phyloP scores from a whole-genome alignment of 2,797 vertebrate genomes.

The Pyrrhura leucotis region DNA sequence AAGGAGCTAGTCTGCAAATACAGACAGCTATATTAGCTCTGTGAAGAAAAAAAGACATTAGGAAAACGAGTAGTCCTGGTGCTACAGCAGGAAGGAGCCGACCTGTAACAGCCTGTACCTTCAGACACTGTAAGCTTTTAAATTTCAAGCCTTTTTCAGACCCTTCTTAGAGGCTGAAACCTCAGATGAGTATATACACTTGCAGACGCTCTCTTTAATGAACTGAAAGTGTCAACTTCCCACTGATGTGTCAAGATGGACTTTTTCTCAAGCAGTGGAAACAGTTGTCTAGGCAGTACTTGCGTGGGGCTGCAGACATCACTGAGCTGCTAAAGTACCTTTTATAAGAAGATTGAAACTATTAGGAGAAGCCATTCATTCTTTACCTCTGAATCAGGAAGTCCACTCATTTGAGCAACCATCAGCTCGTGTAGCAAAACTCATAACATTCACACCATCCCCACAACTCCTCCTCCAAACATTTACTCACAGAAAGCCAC shows the following conservation, averaged over 20 bases:
- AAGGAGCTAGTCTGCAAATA: neutral
- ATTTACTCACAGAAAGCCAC: constrained; percentile 1
- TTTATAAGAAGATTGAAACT: constrained; percentile 59
- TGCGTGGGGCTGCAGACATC: constrained; percentile 14
- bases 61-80: neutral
- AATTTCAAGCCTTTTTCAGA: neutral
- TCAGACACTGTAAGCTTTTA: neutral
- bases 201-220: neutral
- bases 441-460: neutral
- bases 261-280: constrained; percentile 62
- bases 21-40: neutral
- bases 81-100: neutral
- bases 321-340: neutral
- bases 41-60: neutral
- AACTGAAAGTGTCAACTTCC: constrained; percentile 66
- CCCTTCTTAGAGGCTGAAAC: neutral
- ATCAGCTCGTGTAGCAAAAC: neutral
- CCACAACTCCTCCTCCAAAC: neutral
- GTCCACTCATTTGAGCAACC: constrained; percentile 47
- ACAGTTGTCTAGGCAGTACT: constrained; percentile 32
- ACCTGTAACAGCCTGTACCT: neutral
- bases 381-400: constrained; percentile 52
- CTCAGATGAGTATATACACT: neutral
- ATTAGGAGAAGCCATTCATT: constrained; percentile 48
- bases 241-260: constrained; percentile 54